These are phyloP conservation scores for Pseudomugil tenellus DNA, from an alignment of 2,797 vertebrate species.

Conservation along the genomic window DNA sequence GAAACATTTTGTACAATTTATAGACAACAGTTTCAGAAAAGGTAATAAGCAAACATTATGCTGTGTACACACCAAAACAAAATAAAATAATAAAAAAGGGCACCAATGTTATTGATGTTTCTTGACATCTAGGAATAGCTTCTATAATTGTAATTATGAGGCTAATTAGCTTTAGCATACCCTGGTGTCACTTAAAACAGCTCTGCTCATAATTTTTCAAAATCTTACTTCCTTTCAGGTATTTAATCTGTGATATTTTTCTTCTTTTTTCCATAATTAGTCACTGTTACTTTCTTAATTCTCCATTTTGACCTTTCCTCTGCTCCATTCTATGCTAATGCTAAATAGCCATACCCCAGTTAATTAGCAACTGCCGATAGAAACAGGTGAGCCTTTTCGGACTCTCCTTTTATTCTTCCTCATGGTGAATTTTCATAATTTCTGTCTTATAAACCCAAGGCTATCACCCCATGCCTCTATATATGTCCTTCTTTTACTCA, in stretches of 20 bases:
- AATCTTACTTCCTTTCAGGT: background rate
- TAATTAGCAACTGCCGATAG: conserved; percentile 45
- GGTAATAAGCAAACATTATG: background rate
- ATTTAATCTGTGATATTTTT: background rate
- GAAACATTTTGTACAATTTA: background rate
- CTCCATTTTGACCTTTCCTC: conserved; percentile 1
- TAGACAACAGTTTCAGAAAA: background rate
- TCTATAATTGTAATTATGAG: background rate
- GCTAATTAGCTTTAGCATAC: conserved; percentile 2
- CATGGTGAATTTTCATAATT: conserved; percentile 42
- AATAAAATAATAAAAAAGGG: background rate
- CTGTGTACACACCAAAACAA: background rate
- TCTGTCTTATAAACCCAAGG: conserved; percentile 48
- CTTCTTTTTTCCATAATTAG: background rate
- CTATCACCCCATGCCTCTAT: conserved; percentile 59
- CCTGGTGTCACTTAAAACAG: background rate
- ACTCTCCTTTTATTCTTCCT: conserved; percentile 1
- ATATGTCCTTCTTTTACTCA: conserved; percentile 10
- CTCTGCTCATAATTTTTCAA: background rate
- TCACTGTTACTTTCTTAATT: background rate
- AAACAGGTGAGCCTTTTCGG: conserved; percentile 18
- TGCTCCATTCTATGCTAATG: conserved; percentile 23
- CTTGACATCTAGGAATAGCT: conserved; percentile 1
- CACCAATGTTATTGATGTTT: background rate
- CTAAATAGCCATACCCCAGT: conserved; percentile 31